phyloP scores from a whole-genome alignment of 2,888 invertebrate genomes.

The Drosophila limbata region DNA sequence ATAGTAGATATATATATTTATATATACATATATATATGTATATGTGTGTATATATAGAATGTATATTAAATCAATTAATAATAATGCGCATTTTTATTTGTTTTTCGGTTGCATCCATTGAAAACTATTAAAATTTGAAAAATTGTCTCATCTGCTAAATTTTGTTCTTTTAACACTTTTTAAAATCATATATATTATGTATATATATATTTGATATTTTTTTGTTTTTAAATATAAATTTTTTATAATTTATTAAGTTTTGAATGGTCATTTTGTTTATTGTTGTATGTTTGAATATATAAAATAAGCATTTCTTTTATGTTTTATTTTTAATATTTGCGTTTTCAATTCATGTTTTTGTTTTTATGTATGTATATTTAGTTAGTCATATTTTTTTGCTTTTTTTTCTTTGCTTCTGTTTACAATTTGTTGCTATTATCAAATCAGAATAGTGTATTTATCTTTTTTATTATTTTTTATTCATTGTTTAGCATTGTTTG shows the following conservation, averaged over 20 bases:
- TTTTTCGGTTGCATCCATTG: conserved; percentile 51
- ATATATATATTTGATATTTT: conserved; percentile 42
- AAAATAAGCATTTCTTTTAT: conserved; percentile 72
- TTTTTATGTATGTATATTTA: conserved; percentile 38
- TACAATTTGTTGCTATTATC: conserved; percentile 71
- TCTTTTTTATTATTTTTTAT: conserved; percentile 32
- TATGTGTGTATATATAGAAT: conserved; percentile 50
- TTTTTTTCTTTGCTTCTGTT: conserved; percentile 34
- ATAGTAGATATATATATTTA: conserved; percentile 59
- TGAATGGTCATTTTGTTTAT: conserved; percentile 76
- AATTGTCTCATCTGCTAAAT: conserved; percentile 41
- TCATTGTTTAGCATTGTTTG: conserved; percentile 48
- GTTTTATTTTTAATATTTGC: conserved; percentile 29
- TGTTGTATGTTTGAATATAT: conserved; percentile 79
- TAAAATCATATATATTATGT: conserved; percentile 67
- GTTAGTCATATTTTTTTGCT: conserved; percentile 43
- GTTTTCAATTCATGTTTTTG: conserved; percentile 23
- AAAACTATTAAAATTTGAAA: conserved; percentile 74
- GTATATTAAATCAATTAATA: conserved; percentile 69
- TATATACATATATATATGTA: conserved; percentile 38
- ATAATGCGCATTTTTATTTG: conserved; percentile 69
- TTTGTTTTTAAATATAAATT: conserved; percentile 28
- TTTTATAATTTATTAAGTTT: conserved; percentile 57
- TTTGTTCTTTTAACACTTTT: conserved; percentile 50
- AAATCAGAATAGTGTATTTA: conserved; percentile 45